A percentile compares a stretch with the other conserved stretches of the same genome.
Conservation (phyloP, 2,113 vertebrate genomes). For the Cochlearius cochlearius region DNA sequence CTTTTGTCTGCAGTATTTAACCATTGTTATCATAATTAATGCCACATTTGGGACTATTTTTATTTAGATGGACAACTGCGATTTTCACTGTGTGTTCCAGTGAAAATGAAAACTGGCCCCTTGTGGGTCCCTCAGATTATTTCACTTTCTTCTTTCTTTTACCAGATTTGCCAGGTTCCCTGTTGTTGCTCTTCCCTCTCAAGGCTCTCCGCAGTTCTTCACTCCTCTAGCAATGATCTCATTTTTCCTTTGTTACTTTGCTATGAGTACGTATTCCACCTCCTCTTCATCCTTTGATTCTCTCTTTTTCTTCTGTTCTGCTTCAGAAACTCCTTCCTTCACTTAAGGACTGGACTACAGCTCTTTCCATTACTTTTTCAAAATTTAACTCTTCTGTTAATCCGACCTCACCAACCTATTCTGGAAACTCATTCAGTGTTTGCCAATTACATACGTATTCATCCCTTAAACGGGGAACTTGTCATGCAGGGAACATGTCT, state of each 20-base stretch:
- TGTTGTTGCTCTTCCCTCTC: background rate
- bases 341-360: background rate
- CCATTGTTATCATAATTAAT: background rate
- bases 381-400: background rate
- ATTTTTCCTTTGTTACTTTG: background rate
- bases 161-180: background rate
- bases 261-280: background rate
- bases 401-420: background rate
- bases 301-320: background rate
- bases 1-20: background rate
- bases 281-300: background rate
- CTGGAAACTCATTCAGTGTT: background rate
- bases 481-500: background rate
- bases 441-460: background rate
- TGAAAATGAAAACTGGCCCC: background rate
- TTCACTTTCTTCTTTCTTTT: background rate
- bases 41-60: background rate
- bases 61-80: background rate
- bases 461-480: background rate
- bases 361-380: background rate
- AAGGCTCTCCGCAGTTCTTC: background rate
- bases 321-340: background rate
- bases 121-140: background rate
- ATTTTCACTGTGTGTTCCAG: background rate
- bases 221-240: background rate